A percentile compares a stretch with the other conserved stretches of the same genome.
Evolutionary conservation across 1,140 invertebrate genomes (phyloP).

Genomic region (Thalassaphorura encarpata): DNA sequence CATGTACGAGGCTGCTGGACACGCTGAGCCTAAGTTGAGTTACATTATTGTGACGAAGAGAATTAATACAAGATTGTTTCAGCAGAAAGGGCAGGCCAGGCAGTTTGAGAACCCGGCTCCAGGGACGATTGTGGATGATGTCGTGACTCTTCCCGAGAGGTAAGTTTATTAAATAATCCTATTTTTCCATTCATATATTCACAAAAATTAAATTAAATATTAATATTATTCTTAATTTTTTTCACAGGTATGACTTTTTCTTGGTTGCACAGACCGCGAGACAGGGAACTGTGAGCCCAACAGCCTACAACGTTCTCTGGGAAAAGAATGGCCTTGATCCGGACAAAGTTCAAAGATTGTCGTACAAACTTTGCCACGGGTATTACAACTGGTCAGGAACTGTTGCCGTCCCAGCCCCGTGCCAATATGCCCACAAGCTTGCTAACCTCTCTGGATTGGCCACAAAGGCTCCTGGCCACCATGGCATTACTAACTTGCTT

Average conservation of each 20-base stretch:
- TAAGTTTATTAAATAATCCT: slow-evolving; percentile 31
- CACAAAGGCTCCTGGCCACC: too few species aligned
- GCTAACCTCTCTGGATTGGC: slow-evolving; percentile 58
- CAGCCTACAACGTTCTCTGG: slow-evolving; percentile 64
- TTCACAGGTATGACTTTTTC: slow-evolving; percentile 54
- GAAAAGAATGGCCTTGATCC: slow-evolving; percentile 51
- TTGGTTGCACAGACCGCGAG: slow-evolving; percentile 62
- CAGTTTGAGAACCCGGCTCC: slow-evolving; percentile 44
- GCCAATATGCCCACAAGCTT: slow-evolving; percentile 77
- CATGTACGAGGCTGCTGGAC: neutral
- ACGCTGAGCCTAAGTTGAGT: slow-evolving; percentile 43
- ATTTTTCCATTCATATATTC: neutral
- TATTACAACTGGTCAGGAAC: slow-evolving; percentile 64
- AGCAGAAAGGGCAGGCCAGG: neutral
- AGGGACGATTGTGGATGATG: slow-evolving; percentile 48
- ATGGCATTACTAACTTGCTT: too few species aligned
- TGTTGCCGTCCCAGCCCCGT: slow-evolving; percentile 65
- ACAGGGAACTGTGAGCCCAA: slow-evolving; percentile 72
- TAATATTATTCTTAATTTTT: neutral
- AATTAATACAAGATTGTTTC: slow-evolving; percentile 46
- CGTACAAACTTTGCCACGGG: slow-evolving; percentile 70
- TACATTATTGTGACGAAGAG: slow-evolving; percentile 49
- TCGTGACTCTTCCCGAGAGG: slow-evolving; percentile 45
- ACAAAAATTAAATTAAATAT: neutral
- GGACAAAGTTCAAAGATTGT: slow-evolving; percentile 59